phyloP scores from a whole-genome alignment of 2,888 invertebrate genomes.

The Trachelus iudaicus region DNA sequence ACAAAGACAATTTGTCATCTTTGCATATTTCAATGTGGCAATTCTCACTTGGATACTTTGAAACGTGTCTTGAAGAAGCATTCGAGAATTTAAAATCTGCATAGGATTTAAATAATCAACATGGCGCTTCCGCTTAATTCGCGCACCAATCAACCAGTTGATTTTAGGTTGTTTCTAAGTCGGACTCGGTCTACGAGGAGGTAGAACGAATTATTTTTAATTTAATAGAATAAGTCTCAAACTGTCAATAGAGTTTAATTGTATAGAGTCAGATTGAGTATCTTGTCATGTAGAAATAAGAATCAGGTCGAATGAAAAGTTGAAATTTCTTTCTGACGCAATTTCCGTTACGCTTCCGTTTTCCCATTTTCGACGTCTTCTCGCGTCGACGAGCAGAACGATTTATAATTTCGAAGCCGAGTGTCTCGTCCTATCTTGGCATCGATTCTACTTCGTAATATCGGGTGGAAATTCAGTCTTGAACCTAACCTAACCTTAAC shows the following conservation, averaged over 20 bases:
- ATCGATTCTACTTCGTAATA: neutral
- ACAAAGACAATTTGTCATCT: neutral
- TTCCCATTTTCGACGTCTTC: neutral
- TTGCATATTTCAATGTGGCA: neutral
- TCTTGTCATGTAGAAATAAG: neutral
- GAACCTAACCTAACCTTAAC: neutral
- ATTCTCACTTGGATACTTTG: neutral
- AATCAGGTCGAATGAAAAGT: neutral
- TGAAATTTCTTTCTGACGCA: neutral
- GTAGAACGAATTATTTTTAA: neutral
- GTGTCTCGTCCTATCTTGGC: neutral
- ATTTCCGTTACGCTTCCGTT: neutral
- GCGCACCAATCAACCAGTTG: neutral
- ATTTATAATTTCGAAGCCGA: neutral
- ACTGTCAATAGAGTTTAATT: neutral
- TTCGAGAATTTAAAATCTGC: neutral
- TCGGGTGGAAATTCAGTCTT: neutral
- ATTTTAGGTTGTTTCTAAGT: neutral
- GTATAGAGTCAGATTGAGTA: neutral
- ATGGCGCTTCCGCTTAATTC: neutral
- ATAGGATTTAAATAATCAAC: neutral
- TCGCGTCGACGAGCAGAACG: neutral
- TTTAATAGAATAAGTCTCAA: neutral
- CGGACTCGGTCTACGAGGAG: neutral
- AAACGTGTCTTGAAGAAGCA: neutral